Percentiles rank a stretch among this genome's conserved stretches.
Evolutionary conservation across 1,140 invertebrate species (phyloP).

Genomic region (Pogonognathellus flavescens): DNA sequence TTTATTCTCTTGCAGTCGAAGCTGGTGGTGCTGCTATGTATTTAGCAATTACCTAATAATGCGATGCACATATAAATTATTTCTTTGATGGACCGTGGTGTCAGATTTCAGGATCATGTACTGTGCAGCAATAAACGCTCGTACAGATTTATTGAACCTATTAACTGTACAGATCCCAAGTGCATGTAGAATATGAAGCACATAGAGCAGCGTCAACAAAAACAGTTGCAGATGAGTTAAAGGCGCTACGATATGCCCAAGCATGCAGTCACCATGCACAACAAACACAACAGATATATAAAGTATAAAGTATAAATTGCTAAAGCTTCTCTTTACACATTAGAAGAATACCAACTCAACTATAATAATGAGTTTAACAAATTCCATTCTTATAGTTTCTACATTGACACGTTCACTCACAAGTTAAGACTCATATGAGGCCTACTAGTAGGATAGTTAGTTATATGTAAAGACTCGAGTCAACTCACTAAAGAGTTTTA

Average conservation of each 20-base stretch:
- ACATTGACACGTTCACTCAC: background rate
- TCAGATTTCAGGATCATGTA: conserved; percentile 48
- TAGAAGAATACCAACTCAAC: too few relatives aligned
- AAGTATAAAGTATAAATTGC: too few relatives aligned
- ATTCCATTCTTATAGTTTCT: background rate
- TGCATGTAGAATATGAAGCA: background rate
- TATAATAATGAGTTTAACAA: conserved; percentile 8
- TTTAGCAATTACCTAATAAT: conserved; percentile 37
- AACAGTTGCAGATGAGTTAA: too few relatives aligned
- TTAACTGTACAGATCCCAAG: conserved; percentile 18
- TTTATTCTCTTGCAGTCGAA: too few relatives aligned
- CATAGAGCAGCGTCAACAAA: too few relatives aligned
- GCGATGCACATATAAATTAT: conserved; percentile 19
- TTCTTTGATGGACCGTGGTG: conserved; percentile 40
- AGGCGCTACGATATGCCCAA: too few relatives aligned
- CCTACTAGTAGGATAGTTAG: background rate
- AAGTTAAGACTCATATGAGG: background rate
- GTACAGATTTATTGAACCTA: conserved; percentile 49
- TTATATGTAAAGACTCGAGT: too few relatives aligned
- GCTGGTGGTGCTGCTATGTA: background rate
- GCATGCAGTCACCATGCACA: too few relatives aligned
- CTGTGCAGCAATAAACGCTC: conserved; percentile 31
- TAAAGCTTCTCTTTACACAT: too few relatives aligned
- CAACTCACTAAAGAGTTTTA: too few relatives aligned
- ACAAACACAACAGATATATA: too few relatives aligned